Percentiles rank a stretch among this genome's conserved stretches.
Evolutionary conservation across 2,888 invertebrate species (phyloP).

Genomic region (Spodoptera picta): DNA sequence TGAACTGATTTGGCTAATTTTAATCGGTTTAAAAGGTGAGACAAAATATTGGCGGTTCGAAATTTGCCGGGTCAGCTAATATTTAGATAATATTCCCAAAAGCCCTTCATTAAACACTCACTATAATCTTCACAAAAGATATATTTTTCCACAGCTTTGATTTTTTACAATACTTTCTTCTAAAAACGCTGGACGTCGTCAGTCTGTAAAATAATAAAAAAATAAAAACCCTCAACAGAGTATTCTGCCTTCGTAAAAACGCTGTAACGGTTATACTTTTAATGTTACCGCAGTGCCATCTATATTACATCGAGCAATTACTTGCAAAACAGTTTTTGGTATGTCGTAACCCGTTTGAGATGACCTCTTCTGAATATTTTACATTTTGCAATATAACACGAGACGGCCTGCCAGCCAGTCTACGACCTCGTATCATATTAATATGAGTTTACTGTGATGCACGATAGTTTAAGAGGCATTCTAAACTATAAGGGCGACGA

Average conservation of each 20-base stretch:
- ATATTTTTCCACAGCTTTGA: not conserved
- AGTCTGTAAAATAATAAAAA: constrained; percentile 6
- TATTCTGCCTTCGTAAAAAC: constrained; percentile 38
- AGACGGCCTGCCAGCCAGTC: constrained; percentile 47
- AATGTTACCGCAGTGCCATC: constrained; percentile 45
- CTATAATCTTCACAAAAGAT: not conserved
- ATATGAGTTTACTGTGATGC: constrained; percentile 40
- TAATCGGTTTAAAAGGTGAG: too few species aligned
- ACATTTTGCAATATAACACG: constrained; percentile 65
- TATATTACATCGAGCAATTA: constrained; percentile 59
- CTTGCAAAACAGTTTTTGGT: constrained; percentile 55
- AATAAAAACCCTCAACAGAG: constrained; percentile 27
- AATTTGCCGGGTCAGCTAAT: too few species aligned
- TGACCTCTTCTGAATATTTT: constrained; percentile 70
- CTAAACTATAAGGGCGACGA: constrained; percentile 4
- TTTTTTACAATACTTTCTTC: not conserved
- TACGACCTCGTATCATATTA: constrained; percentile 20
- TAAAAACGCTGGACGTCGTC: not conserved
- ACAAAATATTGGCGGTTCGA: too few species aligned
- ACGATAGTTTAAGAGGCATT: constrained; percentile 24
- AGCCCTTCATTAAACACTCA: too few species aligned
- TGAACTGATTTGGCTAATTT: too few species aligned
- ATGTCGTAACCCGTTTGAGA: constrained; percentile 61
- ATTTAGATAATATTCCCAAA: too few species aligned
- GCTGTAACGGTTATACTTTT: constrained; percentile 42